Evolutionary conservation across 1,140 invertebrate species (phyloP), one percentile per base, ranked within the genome.

Genomic region (Cotesia vestalis): DNA sequence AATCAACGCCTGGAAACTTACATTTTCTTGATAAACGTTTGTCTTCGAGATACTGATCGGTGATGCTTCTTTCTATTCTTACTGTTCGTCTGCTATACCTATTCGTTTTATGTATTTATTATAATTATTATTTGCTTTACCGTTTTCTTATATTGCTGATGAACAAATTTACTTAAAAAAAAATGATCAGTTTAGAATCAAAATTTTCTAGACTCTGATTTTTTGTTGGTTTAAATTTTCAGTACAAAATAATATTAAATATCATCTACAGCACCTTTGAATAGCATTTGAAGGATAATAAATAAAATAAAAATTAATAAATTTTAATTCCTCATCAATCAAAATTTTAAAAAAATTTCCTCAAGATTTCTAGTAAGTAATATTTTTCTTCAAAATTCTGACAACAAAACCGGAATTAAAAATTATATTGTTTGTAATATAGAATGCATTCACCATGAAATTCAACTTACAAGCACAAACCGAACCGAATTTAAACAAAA

Each of bases 41-140:
- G 63, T 78, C 76, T 76, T 78, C 71, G 35, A 71, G 77, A 78
- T 78, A 77, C 66, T 38, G 71, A 78, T 78, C 77, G 69, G 40
- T 53, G 40, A 46, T 46, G 73, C 71, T 67, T 63, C 73, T 75
- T 75, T 73, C 71, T 73, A 66, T 71, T 73, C 69, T 76, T 61
- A 2, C 59, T 38, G 52, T 66, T 4, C 46, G n/a, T 40, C 17
- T 64, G 9, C 40, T 35, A 8, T 46, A 46, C 27, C 20, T 62
- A 17, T 62, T 20, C 20, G 34, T 55, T n/a, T 4, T 12, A 14
- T 57, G 4, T 9, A 8, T 35, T 53, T 40, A 27, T 27, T 27
- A 27, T 27, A 0, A 2, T 27, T 27, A 27, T 27, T 27, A 8
- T 46, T 52, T 34, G 6, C 59, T 52, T 68, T 36, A 51, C 11